Conservation (phyloP, 2,888 invertebrate genomes). For the Drosophila limbata region DNA sequence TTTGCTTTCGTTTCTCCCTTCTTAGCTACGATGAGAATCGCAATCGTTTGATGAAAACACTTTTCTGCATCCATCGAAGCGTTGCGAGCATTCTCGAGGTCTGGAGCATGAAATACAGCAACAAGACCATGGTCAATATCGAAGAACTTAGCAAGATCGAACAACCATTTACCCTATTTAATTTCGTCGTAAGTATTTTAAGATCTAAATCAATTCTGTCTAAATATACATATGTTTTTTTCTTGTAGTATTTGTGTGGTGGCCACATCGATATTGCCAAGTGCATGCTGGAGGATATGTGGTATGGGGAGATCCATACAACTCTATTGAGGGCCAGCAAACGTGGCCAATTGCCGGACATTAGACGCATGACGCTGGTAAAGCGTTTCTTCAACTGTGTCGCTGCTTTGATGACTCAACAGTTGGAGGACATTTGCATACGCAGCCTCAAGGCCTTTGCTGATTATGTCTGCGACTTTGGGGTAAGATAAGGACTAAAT, state of each 20-base stretch:
- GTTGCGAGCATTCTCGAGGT: slow-evolving; percentile 92
- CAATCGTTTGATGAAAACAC: slow-evolving; percentile 87
- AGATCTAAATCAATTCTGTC: no score
- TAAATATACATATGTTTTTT: no score
- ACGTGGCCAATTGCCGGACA: slow-evolving; percentile 89
- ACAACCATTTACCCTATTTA: slow-evolving; percentile 83
- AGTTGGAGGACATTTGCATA: slow-evolving; percentile 92
- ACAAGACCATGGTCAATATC: slow-evolving; percentile 77
- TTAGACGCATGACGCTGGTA: slow-evolving; percentile 88
- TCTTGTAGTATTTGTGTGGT: slow-evolving; percentile 82
- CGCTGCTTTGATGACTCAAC: slow-evolving; percentile 94
- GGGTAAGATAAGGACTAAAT: slow-evolving; percentile 86
- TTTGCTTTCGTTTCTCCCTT: slow-evolving; percentile 2
- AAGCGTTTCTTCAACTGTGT: slow-evolving; percentile 94
- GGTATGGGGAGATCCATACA: slow-evolving; percentile 84
- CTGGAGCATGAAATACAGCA: slow-evolving; percentile 92
- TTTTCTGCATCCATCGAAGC: slow-evolving; percentile 93
- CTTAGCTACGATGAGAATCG: slow-evolving; percentile 85
- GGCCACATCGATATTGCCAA: slow-evolving; percentile 89
- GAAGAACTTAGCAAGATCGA: slow-evolving; percentile 82
- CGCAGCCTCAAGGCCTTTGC: slow-evolving; percentile 92
- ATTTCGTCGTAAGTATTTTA: slow-evolving; percentile 79
- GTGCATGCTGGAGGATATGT: slow-evolving; percentile 87
- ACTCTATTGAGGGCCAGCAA: slow-evolving; percentile 87
- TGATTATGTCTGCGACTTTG: slow-evolving; percentile 91